Percentiles rank a stretch among this genome's conserved stretches.
phyloP scores from a whole-genome alignment of 2,113 vertebrate species.

The Eurystomus gularis region DNA sequence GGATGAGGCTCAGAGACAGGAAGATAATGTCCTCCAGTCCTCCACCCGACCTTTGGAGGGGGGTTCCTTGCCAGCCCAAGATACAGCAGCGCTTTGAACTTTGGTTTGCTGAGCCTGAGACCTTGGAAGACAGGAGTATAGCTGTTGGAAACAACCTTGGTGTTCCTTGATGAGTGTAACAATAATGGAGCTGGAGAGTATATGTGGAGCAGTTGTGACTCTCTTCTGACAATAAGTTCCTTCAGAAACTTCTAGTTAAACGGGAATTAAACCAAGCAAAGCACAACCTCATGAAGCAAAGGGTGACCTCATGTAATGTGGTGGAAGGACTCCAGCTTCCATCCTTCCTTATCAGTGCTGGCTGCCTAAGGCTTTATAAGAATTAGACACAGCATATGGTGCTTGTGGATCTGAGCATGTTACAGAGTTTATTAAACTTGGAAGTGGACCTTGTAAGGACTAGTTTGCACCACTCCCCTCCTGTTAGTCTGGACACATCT shows the following conservation, averaged over 20 bases:
- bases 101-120: neutral
- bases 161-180: neutral
- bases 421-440: neutral
- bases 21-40: neutral
- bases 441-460: neutral
- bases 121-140: neutral
- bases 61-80: neutral
- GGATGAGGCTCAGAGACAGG: neutral
- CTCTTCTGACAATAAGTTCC: neutral
- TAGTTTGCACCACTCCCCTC: neutral
- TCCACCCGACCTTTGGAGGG: neutral
- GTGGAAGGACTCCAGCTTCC: conserved; percentile 35
- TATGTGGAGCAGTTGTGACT: neutral
- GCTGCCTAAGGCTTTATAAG: neutral
- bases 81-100: neutral
- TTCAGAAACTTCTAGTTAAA: neutral
- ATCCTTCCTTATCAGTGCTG: conserved; percentile 17
- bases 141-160: neutral
- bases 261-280: conserved; percentile 7
- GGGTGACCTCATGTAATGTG: neutral
- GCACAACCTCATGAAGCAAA: neutral
- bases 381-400: neutral
- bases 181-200: neutral
- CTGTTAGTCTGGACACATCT: neutral
- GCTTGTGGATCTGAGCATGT: neutral